Evolutionary conservation across 2,888 invertebrate genomes (phyloP), one percentile per base, ranked within the genome.

Genomic region (Mylabris sibirica): DNA sequence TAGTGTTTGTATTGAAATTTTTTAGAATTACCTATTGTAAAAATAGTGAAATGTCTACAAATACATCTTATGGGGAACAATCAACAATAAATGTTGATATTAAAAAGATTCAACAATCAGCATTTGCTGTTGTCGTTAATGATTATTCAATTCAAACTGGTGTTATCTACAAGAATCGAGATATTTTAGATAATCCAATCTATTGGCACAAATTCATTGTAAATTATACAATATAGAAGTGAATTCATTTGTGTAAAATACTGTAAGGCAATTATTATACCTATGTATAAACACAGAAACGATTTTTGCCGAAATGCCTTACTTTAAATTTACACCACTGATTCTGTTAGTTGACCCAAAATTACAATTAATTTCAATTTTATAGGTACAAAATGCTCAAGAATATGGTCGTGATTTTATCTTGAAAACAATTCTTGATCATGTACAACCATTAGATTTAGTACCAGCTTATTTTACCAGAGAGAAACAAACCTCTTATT

Each of bases 391-490:
- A 62, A 80, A 81, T 74, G 84, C 85, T 12, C 81, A 76, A 6
- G 76, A 77, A 9, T 81, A 82, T 59, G 78, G 67, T n/a, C 72
- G 79, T 62, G 72, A 79, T 64, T 67, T 74, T 60, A 59, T 87
- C 17, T 75, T 88, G 26, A 84, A 83, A 75, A 81, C 84, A 8
- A 83, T 88, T 67, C 75, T 88, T 59, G 82, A 82, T 34, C 81
- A 85, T 17, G 83, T 87, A 1, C 82, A 86, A 65, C 87, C 88
- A 0, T 77, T 84, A 1, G 87, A 88, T 75, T 79, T 88, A 26
- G 85, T 88, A 66, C 88, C 88, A 4, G 85, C 88, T 0, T 86
- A 84, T 75, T 85, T 84, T 72, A 69, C 76, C 6, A 74, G 70
- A 57, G 66, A 75, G 6, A 83, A 82, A 3, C 78, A 81, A 4